Evolutionary conservation across 2,888 invertebrate species (phyloP), one percentile per base, ranked within the genome.

Genomic region (Cephus rjabovi): DNA sequence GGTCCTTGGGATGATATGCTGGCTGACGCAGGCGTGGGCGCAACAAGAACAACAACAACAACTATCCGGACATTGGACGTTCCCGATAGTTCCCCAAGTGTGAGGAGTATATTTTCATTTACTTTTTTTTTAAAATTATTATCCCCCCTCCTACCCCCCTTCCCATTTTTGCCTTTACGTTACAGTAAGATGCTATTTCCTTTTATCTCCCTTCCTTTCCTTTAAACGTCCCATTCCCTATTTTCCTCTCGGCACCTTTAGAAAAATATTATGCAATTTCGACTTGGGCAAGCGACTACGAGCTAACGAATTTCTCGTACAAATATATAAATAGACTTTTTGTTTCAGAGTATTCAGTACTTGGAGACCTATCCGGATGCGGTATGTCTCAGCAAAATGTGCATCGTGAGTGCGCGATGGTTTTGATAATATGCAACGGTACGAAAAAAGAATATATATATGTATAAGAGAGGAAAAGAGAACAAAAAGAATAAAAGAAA

Each of bases 1-100:
- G 87, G 87, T 87, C 87, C 86, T 85, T 86, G 79, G 80, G 80
- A 82, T 88, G 89, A 89, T 89, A 89, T 89, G 89, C 87, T 86
- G 85, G 81, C 84, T 84, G 81, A 83, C 82, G 79, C 82, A 80
- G 79, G 81, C 79, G 81, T 76, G 78, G 80, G 79, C 34, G 74
- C 74, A 40, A 40, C 40, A 40, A 40, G 40, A 15, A 40, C 40
- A 40, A 40, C 40, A 40, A 40, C 40, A 40, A 40, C 40, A 40
- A 40, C 40, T 40, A 40, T 75, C 74, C 40, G 68, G 79, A 80
- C 76, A 77, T 77, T 75, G 74, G 76, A 77, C 37, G 74, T 75
- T 76, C 79, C 74, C 76, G 71, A 75, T 80, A 79, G 75, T 76
- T 81, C 74, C 75, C 79, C 81, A 81, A 75, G 74, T 80, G 73